These are phyloP conservation scores for Tipula helvola DNA, from an alignment of 2,888 invertebrate species.

Conservation along the genomic window DNA sequence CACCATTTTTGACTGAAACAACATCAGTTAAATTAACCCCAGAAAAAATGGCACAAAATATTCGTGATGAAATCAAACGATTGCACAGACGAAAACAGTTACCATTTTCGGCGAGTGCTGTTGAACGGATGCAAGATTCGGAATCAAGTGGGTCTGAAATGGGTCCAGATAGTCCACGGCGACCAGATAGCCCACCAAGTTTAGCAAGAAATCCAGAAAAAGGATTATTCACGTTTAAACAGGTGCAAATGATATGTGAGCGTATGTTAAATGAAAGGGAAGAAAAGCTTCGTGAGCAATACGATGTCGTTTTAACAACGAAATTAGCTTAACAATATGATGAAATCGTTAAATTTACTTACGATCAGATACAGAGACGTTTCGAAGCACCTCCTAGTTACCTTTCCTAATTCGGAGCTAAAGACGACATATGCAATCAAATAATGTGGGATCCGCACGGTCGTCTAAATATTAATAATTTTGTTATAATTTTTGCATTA, in stretches of 20 bases:
- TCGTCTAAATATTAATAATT: background rate
- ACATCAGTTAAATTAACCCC: constrained; percentile 74
- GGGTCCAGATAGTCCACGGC: constrained; percentile 41
- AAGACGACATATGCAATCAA: background rate
- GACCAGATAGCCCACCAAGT: constrained; percentile 36
- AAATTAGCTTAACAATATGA: constrained; percentile 98
- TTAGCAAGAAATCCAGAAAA: constrained; percentile 49
- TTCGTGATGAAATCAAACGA: constrained; percentile 84
- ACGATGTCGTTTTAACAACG: constrained; percentile 81
- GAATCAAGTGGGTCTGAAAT: constrained; percentile 55
- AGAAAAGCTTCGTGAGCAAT: constrained; percentile 84
- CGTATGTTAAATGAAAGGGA: constrained; percentile 94
- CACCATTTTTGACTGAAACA: constrained; percentile 69
- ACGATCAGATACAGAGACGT: constrained; percentile 86
- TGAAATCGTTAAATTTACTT: constrained; percentile 95
- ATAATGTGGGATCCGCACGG: background rate
- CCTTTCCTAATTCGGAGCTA: constrained; percentile 32
- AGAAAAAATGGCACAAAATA: constrained; percentile 88
- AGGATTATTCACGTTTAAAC: constrained; percentile 89
- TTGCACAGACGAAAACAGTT: constrained; percentile 82
- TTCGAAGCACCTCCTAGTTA: constrained; percentile 40
- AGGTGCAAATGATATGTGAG: constrained; percentile 95
- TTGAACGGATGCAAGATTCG: constrained; percentile 47
- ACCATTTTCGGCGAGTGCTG: constrained; percentile 48
- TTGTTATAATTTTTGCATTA: constrained; percentile 9